Evolutionary conservation across 2,113 vertebrate genomes (phyloP).

Genomic region (Jacana jacana): DNA sequence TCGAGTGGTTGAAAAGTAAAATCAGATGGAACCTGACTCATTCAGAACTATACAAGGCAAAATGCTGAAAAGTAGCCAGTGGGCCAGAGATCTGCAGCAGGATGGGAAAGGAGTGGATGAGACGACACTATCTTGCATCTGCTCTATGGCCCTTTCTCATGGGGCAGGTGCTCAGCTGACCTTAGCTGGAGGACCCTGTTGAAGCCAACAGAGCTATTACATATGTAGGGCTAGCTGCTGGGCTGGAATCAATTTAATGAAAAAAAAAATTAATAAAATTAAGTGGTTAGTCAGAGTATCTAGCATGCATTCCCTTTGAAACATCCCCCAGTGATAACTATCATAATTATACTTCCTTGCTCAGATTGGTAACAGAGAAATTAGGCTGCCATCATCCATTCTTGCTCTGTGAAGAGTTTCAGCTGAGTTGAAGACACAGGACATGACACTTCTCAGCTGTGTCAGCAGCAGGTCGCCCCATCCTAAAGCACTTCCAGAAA

Average conservation of each 20-base stretch:
- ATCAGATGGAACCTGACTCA: not conserved
- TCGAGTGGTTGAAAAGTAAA: not conserved
- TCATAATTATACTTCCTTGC: conserved; percentile 42
- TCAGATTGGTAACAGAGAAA: not conserved
- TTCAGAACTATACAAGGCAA: not conserved
- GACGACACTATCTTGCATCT: not conserved
- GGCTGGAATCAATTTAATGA: conserved; percentile 33
- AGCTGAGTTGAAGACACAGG: not conserved
- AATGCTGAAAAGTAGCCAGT: not conserved
- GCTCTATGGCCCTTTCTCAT: not conserved
- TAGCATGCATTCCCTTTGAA: conserved; percentile 13
- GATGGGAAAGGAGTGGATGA: not conserved
- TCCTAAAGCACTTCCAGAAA: not conserved
- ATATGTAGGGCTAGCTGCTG: not conserved
- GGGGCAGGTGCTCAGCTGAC: not conserved
- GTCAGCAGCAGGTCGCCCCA: not conserved
- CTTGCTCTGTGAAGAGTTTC: not conserved
- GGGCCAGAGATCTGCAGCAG: not conserved
- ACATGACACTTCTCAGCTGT: not conserved
- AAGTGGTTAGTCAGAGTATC: conserved; percentile 15
- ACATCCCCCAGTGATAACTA: not conserved
- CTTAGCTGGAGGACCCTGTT: not conserved
- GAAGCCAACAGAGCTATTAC: not conserved
- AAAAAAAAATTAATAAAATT: not conserved
- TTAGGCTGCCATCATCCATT: not conserved